A percentile compares a stretch with the other conserved stretches of the same genome.
These are phyloP conservation scores for Sparidentex hasta DNA, from an alignment of 2,797 vertebrate species.

Conservation along the genomic window DNA sequence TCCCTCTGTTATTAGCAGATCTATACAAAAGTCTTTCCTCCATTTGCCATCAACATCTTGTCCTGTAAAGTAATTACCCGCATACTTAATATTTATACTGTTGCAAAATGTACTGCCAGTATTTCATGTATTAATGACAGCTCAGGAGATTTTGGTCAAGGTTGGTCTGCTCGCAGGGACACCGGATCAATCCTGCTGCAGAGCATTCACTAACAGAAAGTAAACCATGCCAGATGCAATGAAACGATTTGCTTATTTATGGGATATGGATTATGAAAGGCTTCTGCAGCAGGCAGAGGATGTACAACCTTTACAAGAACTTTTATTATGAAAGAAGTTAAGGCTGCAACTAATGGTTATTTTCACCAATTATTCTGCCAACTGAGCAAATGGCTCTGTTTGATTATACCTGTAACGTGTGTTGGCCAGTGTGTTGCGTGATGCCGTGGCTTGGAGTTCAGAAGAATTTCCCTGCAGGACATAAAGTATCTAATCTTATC, in stretches of 20 bases:
- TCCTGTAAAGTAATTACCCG: slow-evolving; percentile 14
- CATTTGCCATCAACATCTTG: neutral
- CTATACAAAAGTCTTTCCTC: neutral
- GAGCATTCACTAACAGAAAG: slow-evolving; percentile 10
- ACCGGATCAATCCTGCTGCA: slow-evolving; percentile 16
- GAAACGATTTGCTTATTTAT: neutral
- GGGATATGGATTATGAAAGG: slow-evolving; percentile 3
- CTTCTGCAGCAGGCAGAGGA: slow-evolving; percentile 7
- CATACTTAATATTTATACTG: slow-evolving; percentile 23
- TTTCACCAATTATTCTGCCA: no score
- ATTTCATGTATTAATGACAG: slow-evolving; percentile 34
- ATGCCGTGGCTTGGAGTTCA: no score
- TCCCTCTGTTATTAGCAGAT: slow-evolving; percentile 18
- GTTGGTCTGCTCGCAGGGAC: slow-evolving; percentile 1
- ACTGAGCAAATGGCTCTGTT: no score
- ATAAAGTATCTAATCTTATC: no score
- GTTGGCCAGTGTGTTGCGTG: no score
- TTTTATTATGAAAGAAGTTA: neutral
- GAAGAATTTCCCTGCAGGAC: no score
- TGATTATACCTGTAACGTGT: no score
- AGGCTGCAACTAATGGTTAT: neutral
- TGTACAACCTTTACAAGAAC: neutral
- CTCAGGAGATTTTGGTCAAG: slow-evolving; percentile 13
- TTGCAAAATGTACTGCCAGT: slow-evolving; percentile 26
- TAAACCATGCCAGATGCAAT: slow-evolving; percentile 1